Base-by-base conservation (phyloP, 2,888 invertebrate species). In the Maniola hyperantus region DNA sequence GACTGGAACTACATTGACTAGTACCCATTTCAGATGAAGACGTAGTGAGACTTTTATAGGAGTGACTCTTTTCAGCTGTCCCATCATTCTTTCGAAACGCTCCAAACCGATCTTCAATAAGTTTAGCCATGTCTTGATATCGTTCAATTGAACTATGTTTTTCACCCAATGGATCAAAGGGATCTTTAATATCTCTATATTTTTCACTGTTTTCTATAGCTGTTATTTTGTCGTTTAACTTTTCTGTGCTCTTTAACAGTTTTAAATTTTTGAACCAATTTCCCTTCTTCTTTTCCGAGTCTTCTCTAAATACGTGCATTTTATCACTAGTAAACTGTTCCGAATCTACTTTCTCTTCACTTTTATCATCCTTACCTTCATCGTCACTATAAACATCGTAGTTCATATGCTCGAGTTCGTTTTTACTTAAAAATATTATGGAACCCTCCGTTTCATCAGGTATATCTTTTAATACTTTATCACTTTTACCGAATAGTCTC, bases 81-180 rank as follows among this genome's bases (percentile, higher is more conserved):
- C 89, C 87, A 66, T 93, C 92, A 67, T 84, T 88, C 70, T 91
- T 92, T 63, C 89, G 83, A 7, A 84, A 72, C 55, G 82, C 92
- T 1, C 95, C 95, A 71, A 95, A 95, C 75, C 93, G 93, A 74
- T 95, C 95, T 80, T 95, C 95, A 71, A 95, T 93, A 66, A 95
- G 84, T 79, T 95, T 95, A 5, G 95, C 93, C 95, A 95, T 95
- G 73, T 95, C 95, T 79, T 95, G 95, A 72, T 95, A 95, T 57
- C 95, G 89, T 77, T 95, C 95, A 81, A 95, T 95, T 69, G 95
- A 95, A 83, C 94, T 94, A 72, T 95, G 94, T 77, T 95, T 95
- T 68, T 95, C 94, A 63, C 93, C 94, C 66, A 90, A 87, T 15
- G 92, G 93, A 81, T 95, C 95, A 69, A 95, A 92, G 0, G 93